Evolutionary conservation across 2,113 vertebrate species (phyloP), one percentile per base, ranked within the genome.

Genomic region (Proteles cristata): DNA sequence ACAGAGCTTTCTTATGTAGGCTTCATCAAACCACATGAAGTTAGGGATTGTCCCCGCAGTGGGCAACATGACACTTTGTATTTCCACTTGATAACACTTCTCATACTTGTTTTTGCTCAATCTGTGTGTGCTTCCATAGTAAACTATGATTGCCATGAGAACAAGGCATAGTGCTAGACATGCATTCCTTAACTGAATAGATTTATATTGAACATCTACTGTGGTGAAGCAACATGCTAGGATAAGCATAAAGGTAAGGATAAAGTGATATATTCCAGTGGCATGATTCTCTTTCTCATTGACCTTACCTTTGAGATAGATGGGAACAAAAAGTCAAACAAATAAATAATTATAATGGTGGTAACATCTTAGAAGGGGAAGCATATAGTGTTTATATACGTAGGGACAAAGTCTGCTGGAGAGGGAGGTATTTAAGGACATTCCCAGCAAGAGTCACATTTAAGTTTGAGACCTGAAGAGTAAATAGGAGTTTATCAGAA

Each of bases 401-500:
- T 31, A 28, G 16, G 10, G 16, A 74, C 0, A 2, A 43, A 55
- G 2, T 77, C 31, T 50, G 3, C 1, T 88, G 25, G 17, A 71
- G 35, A 55, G 77, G 25, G 0, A 1, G 1, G 1, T 43, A 28
- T 73, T 63, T 31, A 71, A 11, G 16, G 2, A 15, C 33, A 4
- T 28, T 12, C 14, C 50, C 8, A 8, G 10, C 33, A 87, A 90
- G 43, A 48, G 94, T 5, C 39, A 55, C 28, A 84, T 85, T 55
- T 26, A 76, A 19, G 5, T 19, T 19, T 35, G 35, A 81, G 8
- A 55, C 1, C 5, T 58, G 33, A 39, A 43, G 48, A 48, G 12
- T 55, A 50, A 80, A 79, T 0, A 55, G 39, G 14, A 79, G 4
- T 23, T 73, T 1, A 14, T 73, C 19, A 74, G 25, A 55, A 71